These are phyloP conservation scores for Helarctos malayanus DNA, from an alignment of 2,797 vertebrate genomes.

Conservation along the genomic window DNA sequence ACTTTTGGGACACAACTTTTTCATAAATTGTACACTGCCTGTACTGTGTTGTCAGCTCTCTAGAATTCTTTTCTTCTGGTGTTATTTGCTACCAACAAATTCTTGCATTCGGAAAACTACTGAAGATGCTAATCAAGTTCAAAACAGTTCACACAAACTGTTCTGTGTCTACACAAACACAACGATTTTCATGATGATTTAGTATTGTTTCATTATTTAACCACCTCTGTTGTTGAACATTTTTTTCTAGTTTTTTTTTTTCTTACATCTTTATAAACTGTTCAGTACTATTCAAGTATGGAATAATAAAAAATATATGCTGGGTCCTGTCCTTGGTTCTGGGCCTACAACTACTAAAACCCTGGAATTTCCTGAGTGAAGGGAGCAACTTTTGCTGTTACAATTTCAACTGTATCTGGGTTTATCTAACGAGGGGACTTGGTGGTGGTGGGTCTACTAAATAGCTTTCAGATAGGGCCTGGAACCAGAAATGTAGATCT, in stretches of 20 bases:
- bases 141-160: background rate
- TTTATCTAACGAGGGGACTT: background rate
- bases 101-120: slow-evolving; percentile 15
- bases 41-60: background rate
- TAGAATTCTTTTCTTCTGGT: slow-evolving; percentile 24
- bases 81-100: slow-evolving; percentile 26
- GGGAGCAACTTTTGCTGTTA: background rate
- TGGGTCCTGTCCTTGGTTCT: background rate
- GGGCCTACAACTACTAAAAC: background rate
- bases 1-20: slow-evolving; percentile 6
- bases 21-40: background rate
- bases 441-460: background rate
- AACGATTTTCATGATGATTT: slow-evolving; percentile 10
- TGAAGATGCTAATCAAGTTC: slow-evolving; percentile 29
- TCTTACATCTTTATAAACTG: background rate
- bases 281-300: background rate
- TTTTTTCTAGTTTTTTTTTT: background rate
- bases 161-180: background rate
- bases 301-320: background rate
- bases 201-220: slow-evolving; percentile 1
- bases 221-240: background rate
- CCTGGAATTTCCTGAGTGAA: background rate
- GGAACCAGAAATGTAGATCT: background rate
- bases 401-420: background rate
- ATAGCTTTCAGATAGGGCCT: background rate